Conservation (phyloP, 2,888 invertebrate genomes). For the Apodemia hepburni region DNA sequence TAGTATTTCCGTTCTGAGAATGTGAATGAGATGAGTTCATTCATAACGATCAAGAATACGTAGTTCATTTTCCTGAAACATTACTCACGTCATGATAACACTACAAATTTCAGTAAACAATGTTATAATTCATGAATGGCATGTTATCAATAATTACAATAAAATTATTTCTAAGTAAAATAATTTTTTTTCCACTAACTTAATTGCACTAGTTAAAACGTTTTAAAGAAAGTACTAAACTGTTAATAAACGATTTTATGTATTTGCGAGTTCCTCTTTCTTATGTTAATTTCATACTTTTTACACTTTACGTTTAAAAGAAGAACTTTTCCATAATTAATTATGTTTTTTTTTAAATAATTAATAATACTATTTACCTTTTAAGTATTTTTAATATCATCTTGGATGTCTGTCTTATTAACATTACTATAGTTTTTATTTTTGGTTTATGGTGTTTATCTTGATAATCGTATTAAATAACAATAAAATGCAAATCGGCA, state of each 20-base stretch:
- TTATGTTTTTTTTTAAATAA: too few relatives aligned
- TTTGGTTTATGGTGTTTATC: neutral
- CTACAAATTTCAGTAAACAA: conserved; percentile 23
- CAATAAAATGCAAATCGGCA: too few relatives aligned
- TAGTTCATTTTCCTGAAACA: conserved; percentile 41
- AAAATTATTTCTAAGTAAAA: too few relatives aligned
- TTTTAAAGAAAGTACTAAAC: neutral
- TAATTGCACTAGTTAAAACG: neutral
- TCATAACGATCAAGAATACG: conserved; percentile 18
- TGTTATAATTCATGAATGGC: neutral
- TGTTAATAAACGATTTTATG: neutral
- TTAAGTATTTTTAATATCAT: too few relatives aligned
- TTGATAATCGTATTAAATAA: neutral
- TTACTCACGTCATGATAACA: conserved; percentile 35
- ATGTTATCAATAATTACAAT: neutral
- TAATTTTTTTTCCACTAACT: neutral
- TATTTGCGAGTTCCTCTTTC: too few relatives aligned
- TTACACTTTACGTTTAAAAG: too few relatives aligned
- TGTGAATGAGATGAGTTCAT: conserved; percentile 45
- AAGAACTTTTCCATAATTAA: too few relatives aligned
- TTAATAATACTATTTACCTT: too few relatives aligned
- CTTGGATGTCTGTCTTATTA: too few relatives aligned
- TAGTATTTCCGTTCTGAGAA: conserved; percentile 48
- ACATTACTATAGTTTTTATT: too few relatives aligned
- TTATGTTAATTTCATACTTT: too few relatives aligned